A percentile compares a stretch with the other conserved stretches of the same genome.
These are phyloP conservation scores for Tuberolachnus salignus DNA, from an alignment of 2,888 invertebrate species.

Conservation along the genomic window DNA sequence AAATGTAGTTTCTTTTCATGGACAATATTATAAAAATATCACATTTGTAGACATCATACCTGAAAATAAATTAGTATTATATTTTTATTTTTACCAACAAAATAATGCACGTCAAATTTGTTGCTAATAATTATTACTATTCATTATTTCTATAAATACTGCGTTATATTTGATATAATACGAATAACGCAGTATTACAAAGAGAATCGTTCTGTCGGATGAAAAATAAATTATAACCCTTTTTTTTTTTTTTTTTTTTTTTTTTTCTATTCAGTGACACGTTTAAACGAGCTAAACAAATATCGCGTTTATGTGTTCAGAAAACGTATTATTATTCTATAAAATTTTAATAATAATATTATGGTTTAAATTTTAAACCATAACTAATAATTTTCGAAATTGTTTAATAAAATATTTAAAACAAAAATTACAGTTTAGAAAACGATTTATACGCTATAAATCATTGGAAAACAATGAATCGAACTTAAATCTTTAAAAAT, in stretches of 20 bases:
- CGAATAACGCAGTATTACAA: not conserved
- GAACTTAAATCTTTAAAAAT: no score
- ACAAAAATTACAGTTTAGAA: no score
- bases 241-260: no score
- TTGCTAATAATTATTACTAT: conserved; percentile 3
- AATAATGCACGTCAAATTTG: not conserved
- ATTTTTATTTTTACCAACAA: not conserved
- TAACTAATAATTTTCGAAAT: no score
- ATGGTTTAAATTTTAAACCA: no score
- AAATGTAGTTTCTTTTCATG: conserved; percentile 10
- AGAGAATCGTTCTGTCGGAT: not conserved
- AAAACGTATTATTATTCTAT: no score
- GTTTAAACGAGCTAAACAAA: not conserved
- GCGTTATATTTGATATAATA: not conserved
- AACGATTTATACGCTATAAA: no score
- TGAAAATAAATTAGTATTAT: conserved; percentile 22
- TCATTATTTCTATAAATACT: not conserved
- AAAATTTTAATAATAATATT: no score
- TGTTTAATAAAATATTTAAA: no score
- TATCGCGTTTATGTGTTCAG: not conserved
- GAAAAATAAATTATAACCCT: no score
- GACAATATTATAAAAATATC: conserved; percentile 15
- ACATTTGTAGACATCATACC: conserved; percentile 5
- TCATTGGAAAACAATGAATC: no score
- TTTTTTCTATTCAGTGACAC: not conserved